Base-by-base conservation (phyloP, 2,797 vertebrate genomes). In the Sebastes cheni region DNA sequence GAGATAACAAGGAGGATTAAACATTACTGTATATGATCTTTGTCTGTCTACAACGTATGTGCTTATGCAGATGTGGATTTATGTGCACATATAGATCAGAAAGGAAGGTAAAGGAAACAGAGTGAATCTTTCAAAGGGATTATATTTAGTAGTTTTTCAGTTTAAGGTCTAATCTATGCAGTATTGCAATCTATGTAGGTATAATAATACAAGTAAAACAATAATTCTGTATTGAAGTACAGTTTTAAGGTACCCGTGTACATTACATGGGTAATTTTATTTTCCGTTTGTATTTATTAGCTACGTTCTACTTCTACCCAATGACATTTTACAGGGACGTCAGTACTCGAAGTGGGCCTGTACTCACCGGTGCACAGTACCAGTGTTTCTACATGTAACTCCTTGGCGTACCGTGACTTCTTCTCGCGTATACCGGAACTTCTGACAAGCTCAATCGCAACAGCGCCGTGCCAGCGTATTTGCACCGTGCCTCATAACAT, bases 1-100 rank as follows among this genome's bases (percentile, higher is more conserved):
- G 2, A 27, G 67, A 80, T 79, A 72, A 74, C 80, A 71, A 60
- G 36, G 36, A 22, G 46, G 64, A 77, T 75, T 71, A 78, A 77
- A 76, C 56, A 64, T 79, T 8, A 72, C 39, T 62, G 23, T 22
- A 12, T 52, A 46, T 72, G 54, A 76, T 79, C 27, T 74, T 11
- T 58, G 27, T 62, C 52, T 36, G 29, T 32, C 34, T 42, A 20
- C 13, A 20, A 22, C 39, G 6, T n/a, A 39, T 50, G 20, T 9
- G 50, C 6, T 25, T 7, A 50, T 89, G 42, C 22, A 61, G 60
- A 22, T 60, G 13, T 23, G n/a, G n/a, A 20, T 75, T 50, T 59
- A 36, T 64, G 42, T 52, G 23, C 1, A 12, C 0, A 6, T 4
- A 50, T 23, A 10, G 4, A 66, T 65, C 18, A 32, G 4, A 50